phyloP scores from a whole-genome alignment of 2,113 vertebrate species.

The Cryptotis parvus region DNA sequence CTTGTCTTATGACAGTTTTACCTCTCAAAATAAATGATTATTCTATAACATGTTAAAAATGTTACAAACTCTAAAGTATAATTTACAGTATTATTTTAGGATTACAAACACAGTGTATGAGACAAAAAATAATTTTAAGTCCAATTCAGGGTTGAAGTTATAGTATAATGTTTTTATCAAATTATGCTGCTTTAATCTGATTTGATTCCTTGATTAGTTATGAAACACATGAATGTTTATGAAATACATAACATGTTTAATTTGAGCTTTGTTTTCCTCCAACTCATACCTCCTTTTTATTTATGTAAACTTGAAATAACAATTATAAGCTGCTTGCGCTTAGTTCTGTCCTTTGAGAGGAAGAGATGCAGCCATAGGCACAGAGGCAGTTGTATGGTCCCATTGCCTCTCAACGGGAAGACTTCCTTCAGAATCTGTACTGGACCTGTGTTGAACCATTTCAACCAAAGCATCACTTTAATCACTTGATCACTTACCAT shows the following conservation, averaged over 20 bases:
- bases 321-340: constrained; percentile 69
- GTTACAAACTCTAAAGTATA: constrained; percentile 54
- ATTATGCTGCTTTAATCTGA: constrained; percentile 64
- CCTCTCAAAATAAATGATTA: constrained; percentile 33
- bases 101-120: constrained; percentile 32
- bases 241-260: constrained; percentile 68
- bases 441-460: not conserved
- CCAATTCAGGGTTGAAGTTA: not conserved
- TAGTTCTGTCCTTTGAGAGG: constrained; percentile 45
- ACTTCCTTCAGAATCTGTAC: constrained; percentile 38
- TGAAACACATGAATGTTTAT: constrained; percentile 70
- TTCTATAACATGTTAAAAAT: not conserved
- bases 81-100: constrained; percentile 22
- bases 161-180: constrained; percentile 59
- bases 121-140: constrained; percentile 46
- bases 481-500: too few species aligned
- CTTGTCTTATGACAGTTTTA: constrained; percentile 17
- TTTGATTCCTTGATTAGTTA: constrained; percentile 68
- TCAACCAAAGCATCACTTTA: too few species aligned
- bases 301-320: constrained; percentile 71
- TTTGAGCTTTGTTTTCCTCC: constrained; percentile 65
- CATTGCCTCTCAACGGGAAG: constrained; percentile 36
- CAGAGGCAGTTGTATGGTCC: constrained; percentile 22
- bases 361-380: constrained; percentile 35
- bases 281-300: constrained; percentile 57